These are phyloP conservation scores for Ascidia mentula DNA, from an alignment of 23 tunicate species.

Conservation along the genomic window DNA sequence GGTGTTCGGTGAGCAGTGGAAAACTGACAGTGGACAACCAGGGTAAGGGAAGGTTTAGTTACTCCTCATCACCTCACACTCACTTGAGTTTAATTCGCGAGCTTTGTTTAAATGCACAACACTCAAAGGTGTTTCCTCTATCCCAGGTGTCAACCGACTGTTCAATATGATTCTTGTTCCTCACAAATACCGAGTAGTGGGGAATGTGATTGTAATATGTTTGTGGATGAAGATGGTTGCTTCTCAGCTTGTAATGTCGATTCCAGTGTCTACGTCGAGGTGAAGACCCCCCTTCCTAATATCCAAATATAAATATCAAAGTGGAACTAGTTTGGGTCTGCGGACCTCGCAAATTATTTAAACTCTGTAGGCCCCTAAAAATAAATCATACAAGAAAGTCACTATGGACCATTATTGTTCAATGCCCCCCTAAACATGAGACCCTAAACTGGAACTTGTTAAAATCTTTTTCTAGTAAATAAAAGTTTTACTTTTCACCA, in stretches of 20 bases:
- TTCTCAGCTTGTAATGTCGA: constrained; percentile 39
- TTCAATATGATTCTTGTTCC: constrained; percentile 18
- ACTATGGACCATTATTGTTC: too few relatives aligned
- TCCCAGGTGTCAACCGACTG: constrained; percentile 17
- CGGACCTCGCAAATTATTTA: too few relatives aligned
- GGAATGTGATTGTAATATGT: constrained; percentile 36
- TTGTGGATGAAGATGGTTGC: constrained; percentile 39
- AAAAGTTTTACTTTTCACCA: too few relatives aligned
- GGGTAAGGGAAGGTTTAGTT: background rate
- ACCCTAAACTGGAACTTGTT: too few relatives aligned
- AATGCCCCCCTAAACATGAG: too few relatives aligned
- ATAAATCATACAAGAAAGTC: too few relatives aligned
- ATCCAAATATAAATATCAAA: too few relatives aligned
- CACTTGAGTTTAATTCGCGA: background rate
- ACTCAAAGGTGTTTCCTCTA: background rate
- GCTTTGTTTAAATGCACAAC: background rate
- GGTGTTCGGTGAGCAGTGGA: constrained; percentile 25
- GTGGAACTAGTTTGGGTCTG: too few relatives aligned
- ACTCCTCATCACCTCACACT: background rate
- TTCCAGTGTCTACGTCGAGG: constrained; percentile 14
- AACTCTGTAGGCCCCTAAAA: too few relatives aligned
- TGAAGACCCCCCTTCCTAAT: too few relatives aligned
- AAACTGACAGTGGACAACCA: background rate
- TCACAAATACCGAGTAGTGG: constrained; percentile 26
- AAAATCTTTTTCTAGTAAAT: too few relatives aligned